Evolutionary conservation across 2,888 invertebrate species (phyloP).

Genomic region (Callosobruchus maculatus): DNA sequence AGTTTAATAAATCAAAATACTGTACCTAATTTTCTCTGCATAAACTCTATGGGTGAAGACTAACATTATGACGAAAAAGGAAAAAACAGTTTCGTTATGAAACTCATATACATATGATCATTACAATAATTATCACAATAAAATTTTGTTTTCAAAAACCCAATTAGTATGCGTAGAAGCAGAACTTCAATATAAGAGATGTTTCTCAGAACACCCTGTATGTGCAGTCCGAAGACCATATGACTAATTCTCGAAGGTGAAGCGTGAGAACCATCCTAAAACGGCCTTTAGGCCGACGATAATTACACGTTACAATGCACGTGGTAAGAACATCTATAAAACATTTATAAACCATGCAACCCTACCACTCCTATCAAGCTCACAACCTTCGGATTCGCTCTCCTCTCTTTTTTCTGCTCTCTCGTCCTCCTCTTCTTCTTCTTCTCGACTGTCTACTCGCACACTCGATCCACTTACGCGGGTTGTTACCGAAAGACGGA

Average conservation of each 20-base stretch:
- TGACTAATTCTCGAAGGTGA: conserved; percentile 34
- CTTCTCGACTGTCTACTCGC: neutral
- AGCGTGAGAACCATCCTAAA: conserved; percentile 47
- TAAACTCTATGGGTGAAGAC: too few relatives aligned
- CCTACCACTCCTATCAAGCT: conserved; percentile 9
- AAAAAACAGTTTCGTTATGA: too few relatives aligned
- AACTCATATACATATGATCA: too few relatives aligned
- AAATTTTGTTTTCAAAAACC: too few relatives aligned
- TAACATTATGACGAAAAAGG: too few relatives aligned
- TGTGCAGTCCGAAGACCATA: conserved; percentile 22
- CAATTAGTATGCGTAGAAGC: too few relatives aligned
- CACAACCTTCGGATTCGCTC: neutral
- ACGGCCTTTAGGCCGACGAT: conserved; percentile 41
- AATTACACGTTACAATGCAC: conserved; percentile 46
- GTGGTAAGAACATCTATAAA: conserved; percentile 37
- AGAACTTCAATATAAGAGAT: neutral
- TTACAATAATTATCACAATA: too few relatives aligned
- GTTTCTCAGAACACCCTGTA: neutral
- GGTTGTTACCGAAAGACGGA: neutral
- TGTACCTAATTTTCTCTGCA: too few relatives aligned
- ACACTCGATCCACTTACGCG: neutral
- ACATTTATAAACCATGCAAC: conserved; percentile 10
- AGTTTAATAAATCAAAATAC: too few relatives aligned
- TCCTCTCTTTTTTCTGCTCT: neutral
- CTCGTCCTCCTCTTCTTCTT: neutral